These are phyloP conservation scores for Drosophila putrida DNA, from an alignment of 2,888 invertebrate genomes.

Conservation along the genomic window DNA sequence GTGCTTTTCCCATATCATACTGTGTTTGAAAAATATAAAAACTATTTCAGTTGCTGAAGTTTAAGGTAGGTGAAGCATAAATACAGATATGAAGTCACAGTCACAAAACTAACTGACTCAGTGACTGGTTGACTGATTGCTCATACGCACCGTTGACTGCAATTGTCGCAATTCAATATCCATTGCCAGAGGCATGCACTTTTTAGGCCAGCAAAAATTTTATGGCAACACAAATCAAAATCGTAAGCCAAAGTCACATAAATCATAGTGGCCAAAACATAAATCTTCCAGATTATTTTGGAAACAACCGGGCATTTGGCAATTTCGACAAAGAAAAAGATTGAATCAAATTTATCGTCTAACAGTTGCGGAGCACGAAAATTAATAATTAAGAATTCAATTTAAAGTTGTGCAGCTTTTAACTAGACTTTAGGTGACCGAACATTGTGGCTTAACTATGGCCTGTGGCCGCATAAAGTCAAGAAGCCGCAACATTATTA, in stretches of 20 bases:
- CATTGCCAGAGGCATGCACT: conserved; percentile 16
- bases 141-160: conserved; percentile 71
- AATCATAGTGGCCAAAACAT: conserved; percentile 48
- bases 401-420: conserved; percentile 42
- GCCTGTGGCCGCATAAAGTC: conserved; percentile 3
- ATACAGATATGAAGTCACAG: conserved; percentile 48
- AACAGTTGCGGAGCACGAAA: conserved; percentile 19
- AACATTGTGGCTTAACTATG: background rate
- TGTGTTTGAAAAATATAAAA: background rate
- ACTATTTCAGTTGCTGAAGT: conserved; percentile 9
- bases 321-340: conserved; percentile 25
- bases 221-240: conserved; percentile 65
- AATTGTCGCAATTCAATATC: conserved; percentile 63
- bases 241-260: conserved; percentile 44
- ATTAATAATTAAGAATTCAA: conserved; percentile 52
- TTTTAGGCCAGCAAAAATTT: conserved; percentile 29
- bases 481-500: conserved; percentile 56
- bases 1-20: background rate
- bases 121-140: conserved; percentile 71
- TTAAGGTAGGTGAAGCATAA: conserved; percentile 58
- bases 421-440: background rate
- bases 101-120: conserved; percentile 39
- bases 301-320: conserved; percentile 36
- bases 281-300: conserved; percentile 40
- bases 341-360: conserved; percentile 28